These are phyloP conservation scores for Eulemur mongoz DNA, from an alignment of 2,797 vertebrate genomes.

Conservation along the genomic window DNA sequence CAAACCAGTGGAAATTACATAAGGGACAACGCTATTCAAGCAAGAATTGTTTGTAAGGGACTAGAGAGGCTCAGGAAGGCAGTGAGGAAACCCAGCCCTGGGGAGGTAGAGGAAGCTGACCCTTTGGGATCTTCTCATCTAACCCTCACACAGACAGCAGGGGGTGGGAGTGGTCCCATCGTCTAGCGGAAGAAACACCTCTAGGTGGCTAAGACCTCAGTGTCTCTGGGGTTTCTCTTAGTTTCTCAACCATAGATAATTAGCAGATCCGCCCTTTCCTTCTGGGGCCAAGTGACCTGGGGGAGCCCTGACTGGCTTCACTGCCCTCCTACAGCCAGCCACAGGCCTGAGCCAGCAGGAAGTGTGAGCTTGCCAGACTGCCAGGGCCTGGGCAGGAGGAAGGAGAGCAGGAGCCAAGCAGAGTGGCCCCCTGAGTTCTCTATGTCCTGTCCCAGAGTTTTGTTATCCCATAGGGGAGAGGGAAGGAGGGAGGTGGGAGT, in stretches of 20 bases:
- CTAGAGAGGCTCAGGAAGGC: neutral
- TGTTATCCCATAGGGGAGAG: neutral
- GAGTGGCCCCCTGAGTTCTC: neutral
- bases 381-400: constrained; percentile 23
- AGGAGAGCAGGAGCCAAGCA: neutral
- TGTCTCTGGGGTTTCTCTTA: neutral
- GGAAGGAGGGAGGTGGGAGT: neutral
- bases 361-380: constrained; percentile 59
- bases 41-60: neutral
- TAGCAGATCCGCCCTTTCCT: neutral
- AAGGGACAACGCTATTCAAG: neutral
- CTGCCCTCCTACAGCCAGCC: neutral
- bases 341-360: constrained; percentile 9
- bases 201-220: neutral
- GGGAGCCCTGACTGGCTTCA: neutral
- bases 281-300: neutral
- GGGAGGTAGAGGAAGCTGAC: neutral
- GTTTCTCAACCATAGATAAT: neutral
- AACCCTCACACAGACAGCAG: neutral
- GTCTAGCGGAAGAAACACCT: neutral
- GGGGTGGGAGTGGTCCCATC: neutral
- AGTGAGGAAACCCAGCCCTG: neutral
- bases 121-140: neutral
- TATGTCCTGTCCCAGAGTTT: neutral
- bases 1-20: neutral